These are phyloP conservation scores for Drosophila bunnanda DNA, from an alignment of 2,888 invertebrate species.

Conservation along the genomic window DNA sequence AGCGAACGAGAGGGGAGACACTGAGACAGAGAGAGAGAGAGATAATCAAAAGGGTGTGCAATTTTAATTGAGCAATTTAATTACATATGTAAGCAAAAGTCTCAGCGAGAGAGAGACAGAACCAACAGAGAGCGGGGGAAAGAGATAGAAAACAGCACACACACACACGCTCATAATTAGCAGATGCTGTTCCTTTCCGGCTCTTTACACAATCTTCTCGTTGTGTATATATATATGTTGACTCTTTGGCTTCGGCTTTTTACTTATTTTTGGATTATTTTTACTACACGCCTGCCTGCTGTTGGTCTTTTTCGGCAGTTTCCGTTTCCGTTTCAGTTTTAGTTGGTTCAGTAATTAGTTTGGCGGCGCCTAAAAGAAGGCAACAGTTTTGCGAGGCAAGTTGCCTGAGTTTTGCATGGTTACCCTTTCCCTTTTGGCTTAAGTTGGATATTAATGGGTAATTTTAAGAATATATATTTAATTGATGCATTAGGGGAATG, in stretches of 20 bases:
- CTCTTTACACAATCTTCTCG: slow-evolving; percentile 1
- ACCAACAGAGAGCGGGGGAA: not conserved
- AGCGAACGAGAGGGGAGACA: slow-evolving; percentile 19
- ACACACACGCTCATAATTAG: slow-evolving; percentile 65
- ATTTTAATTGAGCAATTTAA: slow-evolving; percentile 84
- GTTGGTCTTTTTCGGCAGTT: slow-evolving; percentile 56
- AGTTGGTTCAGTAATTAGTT: slow-evolving; percentile 72
- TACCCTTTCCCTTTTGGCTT: too few relatives aligned
- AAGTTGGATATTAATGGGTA: not conserved
- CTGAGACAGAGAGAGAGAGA: slow-evolving; percentile 65
- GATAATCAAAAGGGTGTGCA: slow-evolving; percentile 84
- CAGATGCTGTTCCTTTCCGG: slow-evolving; percentile 9
- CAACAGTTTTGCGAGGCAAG: slow-evolving; percentile 41
- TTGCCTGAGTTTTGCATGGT: not conserved
- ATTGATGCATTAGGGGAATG: not conserved
- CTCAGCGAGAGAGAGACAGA: slow-evolving; percentile 14
- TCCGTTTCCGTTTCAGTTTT: slow-evolving; percentile 34
- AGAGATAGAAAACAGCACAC: slow-evolving; percentile 6
- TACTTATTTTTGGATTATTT: slow-evolving; percentile 25
- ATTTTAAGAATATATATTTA: not conserved
- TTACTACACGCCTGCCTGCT: slow-evolving; percentile 1
- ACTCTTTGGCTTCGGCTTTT: slow-evolving; percentile 39
- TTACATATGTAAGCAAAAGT: slow-evolving; percentile 82
- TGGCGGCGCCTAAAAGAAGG: slow-evolving; percentile 60
- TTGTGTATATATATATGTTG: slow-evolving; percentile 44